Evolutionary conservation across 2,888 invertebrate genomes (phyloP), one percentile per base, ranked within the genome.

Genomic region (Dryomyza anilis): DNA sequence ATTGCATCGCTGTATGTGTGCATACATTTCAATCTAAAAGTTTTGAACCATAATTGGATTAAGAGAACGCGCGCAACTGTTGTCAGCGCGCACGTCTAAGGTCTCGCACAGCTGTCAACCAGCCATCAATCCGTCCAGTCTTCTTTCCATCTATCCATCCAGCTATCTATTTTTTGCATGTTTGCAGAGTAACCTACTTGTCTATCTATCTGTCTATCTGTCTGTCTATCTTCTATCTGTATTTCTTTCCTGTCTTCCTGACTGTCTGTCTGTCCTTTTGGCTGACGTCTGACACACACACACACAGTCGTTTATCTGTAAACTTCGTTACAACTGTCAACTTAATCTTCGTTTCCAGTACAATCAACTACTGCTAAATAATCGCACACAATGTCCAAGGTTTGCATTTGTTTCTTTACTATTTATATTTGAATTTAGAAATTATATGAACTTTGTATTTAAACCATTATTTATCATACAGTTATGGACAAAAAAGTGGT

Each of bases 21-120:
- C 23, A 60, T 60, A 29, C 48, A 52, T 52, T 52, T 50, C n/a
- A 16, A 52, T 10, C 23, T 8, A 52, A 50, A 25, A 29, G 12
- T 61, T 61, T 27, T 74, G 59, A 67, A 30, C 59, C 64, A 59
- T 59, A 64, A 64, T 59, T 64, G 64, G 59, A 64, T 64, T 64
- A 59, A 53, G 58, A 46, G 50, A 4, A 50, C 52, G n/a, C 23
- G 23, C 50, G n/a, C 50, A 62, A 62, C 53, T 62, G 62, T 14
- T 60, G 46, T n/a, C n/a, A n/a, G n/a, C n/a, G n/a, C n/a, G n/a
- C n/a, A n/a, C n/a, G n/a, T n/a, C n/a, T n/a, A n/a, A n/a, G n/a
- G n/a, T n/a, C n/a, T n/a, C n/a, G n/a, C n/a, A n/a, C n/a, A n/a
- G n/a, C n/a, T n/a, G n/a, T n/a, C n/a, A n/a, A n/a, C n/a, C n/a